These are phyloP conservation scores for Thalpophila matura DNA, from an alignment of 2,888 invertebrate species.

Conservation along the genomic window DNA sequence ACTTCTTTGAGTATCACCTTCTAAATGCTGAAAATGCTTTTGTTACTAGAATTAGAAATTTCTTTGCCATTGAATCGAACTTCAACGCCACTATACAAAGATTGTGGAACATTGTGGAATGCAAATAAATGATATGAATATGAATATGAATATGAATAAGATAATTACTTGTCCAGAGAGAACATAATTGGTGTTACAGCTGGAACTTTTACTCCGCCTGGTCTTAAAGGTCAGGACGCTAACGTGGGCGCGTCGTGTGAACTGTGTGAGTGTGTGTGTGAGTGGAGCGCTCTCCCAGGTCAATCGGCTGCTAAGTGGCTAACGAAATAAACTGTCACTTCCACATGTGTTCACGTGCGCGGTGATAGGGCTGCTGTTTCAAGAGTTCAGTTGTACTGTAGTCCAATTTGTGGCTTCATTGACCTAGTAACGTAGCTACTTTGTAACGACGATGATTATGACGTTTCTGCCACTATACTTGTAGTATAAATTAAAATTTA, in stretches of 20 bases:
- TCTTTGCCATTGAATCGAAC: constrained; percentile 3
- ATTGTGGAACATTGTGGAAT: too few relatives aligned
- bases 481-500: background rate
- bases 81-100: constrained; percentile 1
- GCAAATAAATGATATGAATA: too few relatives aligned
- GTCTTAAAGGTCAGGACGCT: constrained; percentile 25
- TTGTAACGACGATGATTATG: background rate
- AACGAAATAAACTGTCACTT: constrained; percentile 80
- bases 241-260: constrained; percentile 40
- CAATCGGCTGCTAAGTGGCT: constrained; percentile 74
- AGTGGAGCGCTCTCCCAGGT: constrained; percentile 66
- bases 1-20: constrained; percentile 8
- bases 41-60: background rate
- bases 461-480: background rate
- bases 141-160: background rate
- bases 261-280: constrained; percentile 40
- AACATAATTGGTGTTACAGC: background rate
- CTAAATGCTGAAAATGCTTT: background rate
- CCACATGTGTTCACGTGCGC: constrained; percentile 65
- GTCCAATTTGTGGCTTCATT: constrained; percentile 8
- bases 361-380: constrained; percentile 53
- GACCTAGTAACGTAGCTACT: constrained; percentile 7
- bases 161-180: background rate
- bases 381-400: constrained; percentile 6
- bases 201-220: background rate